These are phyloP conservation scores for Cephus nigrinus DNA, from an alignment of 2,888 invertebrate species.

Conservation along the genomic window DNA sequence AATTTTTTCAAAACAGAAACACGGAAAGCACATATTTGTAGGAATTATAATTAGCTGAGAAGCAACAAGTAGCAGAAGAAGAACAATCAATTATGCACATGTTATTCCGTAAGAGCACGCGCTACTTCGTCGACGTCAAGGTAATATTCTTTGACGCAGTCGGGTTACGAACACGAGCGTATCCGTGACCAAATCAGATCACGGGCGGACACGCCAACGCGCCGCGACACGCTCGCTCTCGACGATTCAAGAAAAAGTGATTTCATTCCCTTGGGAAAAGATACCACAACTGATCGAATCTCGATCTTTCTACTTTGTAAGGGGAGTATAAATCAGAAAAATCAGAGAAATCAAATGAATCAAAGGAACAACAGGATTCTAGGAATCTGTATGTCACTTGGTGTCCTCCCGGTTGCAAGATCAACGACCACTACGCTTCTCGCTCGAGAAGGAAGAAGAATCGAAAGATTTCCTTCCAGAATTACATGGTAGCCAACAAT, in stretches of 20 bases:
- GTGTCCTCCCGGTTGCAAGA: conserved; percentile 13
- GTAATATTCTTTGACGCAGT: conserved; percentile 1
- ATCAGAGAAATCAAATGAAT: background rate
- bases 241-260: background rate
- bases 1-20: background rate
- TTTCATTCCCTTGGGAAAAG: background rate
- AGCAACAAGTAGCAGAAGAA: background rate
- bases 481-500: background rate
- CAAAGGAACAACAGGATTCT: background rate
- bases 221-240: conserved; percentile 4
- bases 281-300: conserved; percentile 1
- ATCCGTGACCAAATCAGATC: conserved; percentile 50
- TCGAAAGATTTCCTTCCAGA: background rate
- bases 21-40: background rate
- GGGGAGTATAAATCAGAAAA: background rate
- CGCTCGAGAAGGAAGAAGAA: background rate
- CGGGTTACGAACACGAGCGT: conserved; percentile 47
- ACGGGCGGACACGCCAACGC: conserved; percentile 23
- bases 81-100: conserved; percentile 12
- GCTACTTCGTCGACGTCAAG: conserved; percentile 1
- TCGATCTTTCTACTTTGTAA: background rate
- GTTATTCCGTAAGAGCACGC: conserved; percentile 7
- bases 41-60: conserved; percentile 1
- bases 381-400: conserved; percentile 7
- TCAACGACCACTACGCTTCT: background rate